Conservation (phyloP, 2,888 invertebrate genomes). For the Sarcophaga variegata region DNA sequence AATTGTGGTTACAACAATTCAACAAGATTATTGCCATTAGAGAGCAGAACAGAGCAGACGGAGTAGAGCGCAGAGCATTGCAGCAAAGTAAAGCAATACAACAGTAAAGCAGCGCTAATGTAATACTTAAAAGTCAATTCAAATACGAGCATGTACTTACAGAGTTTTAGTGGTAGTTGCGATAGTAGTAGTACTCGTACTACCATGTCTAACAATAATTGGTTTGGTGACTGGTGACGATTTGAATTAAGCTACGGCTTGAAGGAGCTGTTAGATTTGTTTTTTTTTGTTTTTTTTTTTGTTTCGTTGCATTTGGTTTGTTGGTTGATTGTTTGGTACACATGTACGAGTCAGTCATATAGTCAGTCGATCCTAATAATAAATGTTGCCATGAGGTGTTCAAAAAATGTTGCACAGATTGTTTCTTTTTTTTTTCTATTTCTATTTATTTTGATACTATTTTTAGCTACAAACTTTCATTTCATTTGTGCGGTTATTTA, state of each 20-base stretch:
- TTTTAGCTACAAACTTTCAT: conserved; percentile 68
- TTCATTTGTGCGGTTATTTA: conserved; percentile 61
- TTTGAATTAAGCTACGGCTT: conserved; percentile 9
- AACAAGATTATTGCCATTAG: conserved; percentile 60
- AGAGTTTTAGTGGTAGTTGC: neutral
- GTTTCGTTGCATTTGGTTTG: conserved; percentile 24
- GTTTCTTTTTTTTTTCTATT: conserved; percentile 18
- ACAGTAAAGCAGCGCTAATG: neutral
- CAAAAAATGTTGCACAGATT: conserved; percentile 60
- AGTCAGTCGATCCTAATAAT: conserved; percentile 43
- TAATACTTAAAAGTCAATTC: neutral
- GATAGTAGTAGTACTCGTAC: conserved; percentile 24
- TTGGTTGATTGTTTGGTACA: neutral
- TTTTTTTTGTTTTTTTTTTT: neutral
- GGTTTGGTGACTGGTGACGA: conserved; percentile 2
- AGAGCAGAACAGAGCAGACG: conserved; percentile 3
- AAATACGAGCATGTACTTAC: neutral
- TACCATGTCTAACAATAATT: conserved; percentile 11
- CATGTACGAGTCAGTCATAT: conserved; percentile 15
- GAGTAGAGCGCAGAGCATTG: no score
- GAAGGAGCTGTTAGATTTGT: conserved; percentile 22
- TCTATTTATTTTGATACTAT: conserved; percentile 58
- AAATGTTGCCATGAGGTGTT: conserved; percentile 61
- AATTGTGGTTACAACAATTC: conserved; percentile 65
- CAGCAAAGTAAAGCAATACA: no score